Percentiles rank a stretch among this genome's conserved stretches.
These are phyloP conservation scores for Cynopterus brachyotis DNA, from an alignment of 2,113 vertebrate species.

Conservation along the genomic window DNA sequence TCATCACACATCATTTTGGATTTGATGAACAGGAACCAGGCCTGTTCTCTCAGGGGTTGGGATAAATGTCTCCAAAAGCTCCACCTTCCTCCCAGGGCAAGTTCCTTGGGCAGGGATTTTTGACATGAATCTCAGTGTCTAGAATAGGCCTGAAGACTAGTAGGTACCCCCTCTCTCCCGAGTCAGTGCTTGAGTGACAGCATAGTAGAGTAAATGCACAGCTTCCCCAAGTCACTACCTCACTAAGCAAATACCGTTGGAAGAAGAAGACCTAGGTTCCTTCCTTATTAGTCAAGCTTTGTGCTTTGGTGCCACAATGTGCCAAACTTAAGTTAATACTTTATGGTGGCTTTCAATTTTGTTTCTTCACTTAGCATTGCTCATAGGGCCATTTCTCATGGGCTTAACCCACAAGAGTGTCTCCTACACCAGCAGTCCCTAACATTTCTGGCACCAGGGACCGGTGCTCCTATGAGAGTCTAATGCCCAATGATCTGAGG, in stretches of 20 bases:
- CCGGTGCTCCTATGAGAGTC: too few species aligned
- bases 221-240: background rate
- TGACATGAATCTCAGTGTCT: background rate
- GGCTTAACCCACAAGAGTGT: background rate
- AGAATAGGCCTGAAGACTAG: background rate
- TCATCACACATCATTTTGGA: background rate
- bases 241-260: background rate
- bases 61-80: background rate
- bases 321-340: background rate
- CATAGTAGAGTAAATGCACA: background rate
- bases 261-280: background rate
- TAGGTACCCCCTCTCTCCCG: background rate
- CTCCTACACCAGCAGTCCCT: too few species aligned
- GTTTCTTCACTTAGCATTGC: background rate
- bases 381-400: background rate
- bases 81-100: background rate
- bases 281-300: background rate
- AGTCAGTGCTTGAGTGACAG: background rate
- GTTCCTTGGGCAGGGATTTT: background rate
- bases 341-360: background rate
- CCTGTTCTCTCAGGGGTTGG: background rate
- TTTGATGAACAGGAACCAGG: background rate
- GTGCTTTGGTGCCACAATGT: background rate
- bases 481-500: too few species aligned
- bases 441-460: too few species aligned